phyloP scores from a whole-genome alignment of 2,113 vertebrate species.

The Thamnophis sirtalis region DNA sequence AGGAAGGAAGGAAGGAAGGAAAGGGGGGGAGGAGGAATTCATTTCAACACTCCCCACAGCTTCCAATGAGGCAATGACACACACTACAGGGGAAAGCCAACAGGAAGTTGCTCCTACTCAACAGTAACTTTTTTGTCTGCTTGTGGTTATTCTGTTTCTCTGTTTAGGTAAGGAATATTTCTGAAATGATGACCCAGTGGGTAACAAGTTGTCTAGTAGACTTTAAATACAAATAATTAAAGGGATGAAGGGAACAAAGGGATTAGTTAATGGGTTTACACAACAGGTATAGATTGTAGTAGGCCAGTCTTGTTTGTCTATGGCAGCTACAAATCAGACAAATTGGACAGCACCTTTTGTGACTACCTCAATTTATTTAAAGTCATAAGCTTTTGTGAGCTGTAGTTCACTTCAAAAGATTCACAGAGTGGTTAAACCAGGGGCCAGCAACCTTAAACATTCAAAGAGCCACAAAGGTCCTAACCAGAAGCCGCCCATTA shows the following conservation, averaged over 20 bases:
- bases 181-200: not conserved
- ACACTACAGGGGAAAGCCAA: not conserved
- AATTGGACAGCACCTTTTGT: not conserved
- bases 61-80: not conserved
- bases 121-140: not conserved
- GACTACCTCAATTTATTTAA: not conserved
- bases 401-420: not conserved
- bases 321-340: not conserved
- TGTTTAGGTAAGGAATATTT: not conserved
- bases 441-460: no score
- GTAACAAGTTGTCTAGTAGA: not conserved
- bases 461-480: no score
- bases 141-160: not conserved
- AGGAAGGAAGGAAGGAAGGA: not conserved
- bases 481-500: no score
- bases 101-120: not conserved
- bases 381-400: not conserved
- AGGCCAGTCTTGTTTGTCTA: not conserved
- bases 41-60: not conserved
- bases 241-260: not conserved
- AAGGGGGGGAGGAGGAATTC: not conserved
- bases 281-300: not conserved
- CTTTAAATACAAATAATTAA: not conserved
- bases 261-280: not conserved
- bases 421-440: not conserved